Conservation (phyloP, 64 coral and sea anemone genomes). For the Actinia equina region DNA sequence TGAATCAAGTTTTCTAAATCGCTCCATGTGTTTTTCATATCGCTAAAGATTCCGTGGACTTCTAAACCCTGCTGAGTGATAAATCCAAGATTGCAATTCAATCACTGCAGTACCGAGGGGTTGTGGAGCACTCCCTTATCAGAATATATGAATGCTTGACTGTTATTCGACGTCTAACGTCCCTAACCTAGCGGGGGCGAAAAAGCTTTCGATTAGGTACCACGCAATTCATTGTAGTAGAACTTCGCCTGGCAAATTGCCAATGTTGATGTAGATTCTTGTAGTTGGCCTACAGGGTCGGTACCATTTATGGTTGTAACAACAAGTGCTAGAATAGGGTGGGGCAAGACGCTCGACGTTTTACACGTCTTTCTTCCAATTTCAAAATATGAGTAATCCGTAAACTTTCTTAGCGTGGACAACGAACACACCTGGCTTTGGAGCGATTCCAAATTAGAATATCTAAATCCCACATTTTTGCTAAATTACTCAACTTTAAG, state of each 20-base stretch:
- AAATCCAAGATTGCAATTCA: not conserved
- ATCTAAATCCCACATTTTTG: no score
- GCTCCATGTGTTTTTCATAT: conserved; percentile 3
- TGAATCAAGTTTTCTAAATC: not conserved
- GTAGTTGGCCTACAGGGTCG: not conserved
- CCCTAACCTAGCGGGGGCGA: not conserved
- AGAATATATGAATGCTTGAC: not conserved
- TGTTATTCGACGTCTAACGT: not conserved
- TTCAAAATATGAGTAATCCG: not conserved
- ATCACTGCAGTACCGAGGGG: not conserved
- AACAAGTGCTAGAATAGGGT: not conserved
- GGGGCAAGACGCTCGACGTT: not conserved
- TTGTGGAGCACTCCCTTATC: not conserved
- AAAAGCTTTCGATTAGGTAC: not conserved
- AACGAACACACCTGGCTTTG: not conserved
- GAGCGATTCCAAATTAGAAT: no score
- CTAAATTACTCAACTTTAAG: not conserved
- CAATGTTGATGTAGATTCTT: not conserved
- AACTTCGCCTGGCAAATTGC: not conserved
- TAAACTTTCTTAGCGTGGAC: not conserved
- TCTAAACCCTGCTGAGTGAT: conserved; percentile 1
- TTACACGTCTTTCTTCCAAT: not conserved
- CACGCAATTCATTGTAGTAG: not conserved
- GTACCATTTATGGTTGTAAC: not conserved
- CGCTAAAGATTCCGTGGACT: not conserved